Base-by-base conservation (phyloP, 2,113 vertebrate genomes). In the Aphyosemion australe region DNA sequence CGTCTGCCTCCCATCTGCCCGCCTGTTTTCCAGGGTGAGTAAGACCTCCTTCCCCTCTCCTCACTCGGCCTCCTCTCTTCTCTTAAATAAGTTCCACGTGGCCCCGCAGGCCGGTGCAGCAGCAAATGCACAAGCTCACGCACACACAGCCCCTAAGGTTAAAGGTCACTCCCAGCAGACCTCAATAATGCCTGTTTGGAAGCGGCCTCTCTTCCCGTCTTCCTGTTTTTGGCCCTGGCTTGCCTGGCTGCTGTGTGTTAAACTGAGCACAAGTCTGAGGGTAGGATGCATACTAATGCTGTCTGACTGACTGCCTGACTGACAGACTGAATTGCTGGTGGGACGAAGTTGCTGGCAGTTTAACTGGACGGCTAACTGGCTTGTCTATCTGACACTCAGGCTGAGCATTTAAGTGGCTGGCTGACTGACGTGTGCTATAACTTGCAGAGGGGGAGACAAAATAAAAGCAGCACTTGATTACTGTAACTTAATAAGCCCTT, bases 41-140 rank as follows among this genome's bases (percentile, higher is more conserved):
- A 45, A 74, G 60, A 73, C 65, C 13, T 43, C 74, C 55, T 61
- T 65, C 65, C 66, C 70, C 68, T 71, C 77, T 71, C 61, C 78
- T 72, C 69, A 69, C 26, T 26, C 4, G 21, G 21, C 21, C 21
- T 26, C 5, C 26, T 26, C 5, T 26, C 73, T 83, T 56, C 69
- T 63, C 70, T 56, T 87, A 87, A 89, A 91, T 85, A 77, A 84
- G 80, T 83, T 87, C 75, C 88, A 84, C 89, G 83, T 87, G 85
- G 80, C 63, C 66, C 84, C 75, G 69, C 78, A 70, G 82, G 73
- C 72, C 62, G 39, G 60, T 56, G 48, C 61, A 63, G 56, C 62
- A 78, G 72, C 32, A 8, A 12, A 5, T 75, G 62, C 62, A 50
- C 67, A 41, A 54, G 51, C 19, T 47, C 42, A 45, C 57, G 42